A percentile compares a stretch with the other conserved stretches of the same genome.
phyloP scores from a whole-genome alignment of 2,888 invertebrate genomes.

The Nasonia oneida region DNA sequence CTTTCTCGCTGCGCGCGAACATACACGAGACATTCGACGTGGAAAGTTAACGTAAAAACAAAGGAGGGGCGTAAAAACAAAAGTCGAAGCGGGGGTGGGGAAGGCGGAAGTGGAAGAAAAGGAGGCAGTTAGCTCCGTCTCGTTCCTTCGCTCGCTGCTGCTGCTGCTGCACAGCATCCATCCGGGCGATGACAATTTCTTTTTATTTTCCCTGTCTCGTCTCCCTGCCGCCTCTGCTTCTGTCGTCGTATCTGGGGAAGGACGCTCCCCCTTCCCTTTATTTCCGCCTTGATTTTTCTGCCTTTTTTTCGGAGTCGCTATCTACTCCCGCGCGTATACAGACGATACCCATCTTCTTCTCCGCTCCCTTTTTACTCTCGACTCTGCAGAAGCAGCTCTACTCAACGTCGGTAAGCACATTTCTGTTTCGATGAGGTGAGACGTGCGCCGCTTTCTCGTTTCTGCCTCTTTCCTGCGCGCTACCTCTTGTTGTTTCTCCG shows the following conservation, averaged over 20 bases:
- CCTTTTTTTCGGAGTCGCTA: slow-evolving; percentile 29
- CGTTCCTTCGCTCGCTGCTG: slow-evolving; percentile 25
- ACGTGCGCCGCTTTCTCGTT: slow-evolving; percentile 28
- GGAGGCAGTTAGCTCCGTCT: slow-evolving; percentile 33
- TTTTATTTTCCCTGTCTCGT: slow-evolving; percentile 70
- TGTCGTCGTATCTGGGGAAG: slow-evolving; percentile 14
- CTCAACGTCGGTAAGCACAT: slow-evolving; percentile 53
- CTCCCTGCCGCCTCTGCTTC: slow-evolving; percentile 14
- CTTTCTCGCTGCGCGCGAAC: not conserved
- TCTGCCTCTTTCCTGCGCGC: not conserved
- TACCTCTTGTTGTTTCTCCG: not conserved
- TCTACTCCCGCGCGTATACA: not conserved
- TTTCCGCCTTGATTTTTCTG: slow-evolving; percentile 47
- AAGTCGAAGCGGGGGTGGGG: slow-evolving; percentile 25
- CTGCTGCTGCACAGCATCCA: slow-evolving; percentile 60
- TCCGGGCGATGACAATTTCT: slow-evolving; percentile 74
- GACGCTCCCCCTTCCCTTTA: slow-evolving; percentile 39
- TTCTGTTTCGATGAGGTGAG: slow-evolving; percentile 55
- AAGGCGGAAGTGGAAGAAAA: slow-evolving; percentile 54
- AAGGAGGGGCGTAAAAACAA: slow-evolving; percentile 67
- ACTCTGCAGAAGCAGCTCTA: not conserved
- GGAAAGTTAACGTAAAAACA: slow-evolving; percentile 70
- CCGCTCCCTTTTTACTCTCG: not conserved
- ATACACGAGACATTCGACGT: slow-evolving; percentile 61
- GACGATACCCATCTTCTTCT: not conserved